phyloP scores from a whole-genome alignment of 2,888 invertebrate species.

The Lochmaea crataegi region DNA sequence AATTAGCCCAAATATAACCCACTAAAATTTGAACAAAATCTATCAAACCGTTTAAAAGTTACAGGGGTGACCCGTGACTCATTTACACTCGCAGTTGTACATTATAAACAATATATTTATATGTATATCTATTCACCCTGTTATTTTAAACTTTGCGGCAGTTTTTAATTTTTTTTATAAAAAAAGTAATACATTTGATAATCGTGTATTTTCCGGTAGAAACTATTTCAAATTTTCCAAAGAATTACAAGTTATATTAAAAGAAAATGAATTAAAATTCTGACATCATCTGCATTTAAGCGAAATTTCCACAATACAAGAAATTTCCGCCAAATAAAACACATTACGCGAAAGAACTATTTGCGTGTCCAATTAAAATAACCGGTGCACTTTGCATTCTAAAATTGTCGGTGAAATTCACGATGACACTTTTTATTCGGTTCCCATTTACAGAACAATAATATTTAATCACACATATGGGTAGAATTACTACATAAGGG shows the following conservation, averaged over 20 bases:
- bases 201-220: not conserved
- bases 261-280: slow-evolving; percentile 16
- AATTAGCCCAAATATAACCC: no score
- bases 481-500: not conserved
- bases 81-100: no score
- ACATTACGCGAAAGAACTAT: slow-evolving; percentile 40
- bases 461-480: slow-evolving; percentile 3
- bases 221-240: not conserved
- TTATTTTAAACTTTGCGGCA: not conserved
- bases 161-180: not conserved
- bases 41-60: no score
- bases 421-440: slow-evolving; percentile 37
- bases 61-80: no score
- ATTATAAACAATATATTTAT: no score
- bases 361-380: slow-evolving; percentile 57
- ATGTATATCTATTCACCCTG: no score
- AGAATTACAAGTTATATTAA: not conserved
- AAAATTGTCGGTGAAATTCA: slow-evolving; percentile 25
- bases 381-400: slow-evolving; percentile 48
- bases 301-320: slow-evolving; percentile 36
- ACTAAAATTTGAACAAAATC: no score
- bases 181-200: not conserved
- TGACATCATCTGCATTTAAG: slow-evolving; percentile 27
- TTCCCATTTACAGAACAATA: slow-evolving; percentile 1
- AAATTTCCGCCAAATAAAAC: slow-evolving; percentile 44